Evolutionary conservation across 2,888 invertebrate genomes (phyloP).

Genomic region (Napeogenes sylphis): DNA sequence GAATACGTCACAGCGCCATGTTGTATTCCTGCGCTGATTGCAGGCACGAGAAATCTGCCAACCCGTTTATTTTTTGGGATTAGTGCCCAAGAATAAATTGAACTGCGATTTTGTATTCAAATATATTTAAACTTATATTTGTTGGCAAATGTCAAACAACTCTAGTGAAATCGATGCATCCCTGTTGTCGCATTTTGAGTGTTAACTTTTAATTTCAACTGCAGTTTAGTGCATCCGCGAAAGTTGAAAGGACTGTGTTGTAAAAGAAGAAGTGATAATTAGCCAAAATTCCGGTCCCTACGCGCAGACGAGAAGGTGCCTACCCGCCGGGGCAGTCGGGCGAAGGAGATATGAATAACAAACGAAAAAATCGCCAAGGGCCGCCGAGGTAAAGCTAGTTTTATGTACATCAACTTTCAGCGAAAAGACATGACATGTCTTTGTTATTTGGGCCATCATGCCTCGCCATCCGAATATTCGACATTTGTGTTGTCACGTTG

Average conservation of each 20-base stretch:
- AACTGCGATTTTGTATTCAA: slow-evolving; percentile 76
- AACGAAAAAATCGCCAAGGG: slow-evolving; percentile 90
- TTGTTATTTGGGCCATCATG: slow-evolving; percentile 62
- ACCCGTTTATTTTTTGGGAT: slow-evolving; percentile 77
- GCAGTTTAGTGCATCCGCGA: slow-evolving; percentile 78
- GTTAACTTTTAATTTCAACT: slow-evolving; percentile 74
- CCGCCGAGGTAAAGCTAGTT: slow-evolving; percentile 80
- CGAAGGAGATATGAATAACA: slow-evolving; percentile 85
- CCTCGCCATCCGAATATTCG: slow-evolving; percentile 53
- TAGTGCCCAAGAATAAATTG: slow-evolving; percentile 73
- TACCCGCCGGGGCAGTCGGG: slow-evolving; percentile 82
- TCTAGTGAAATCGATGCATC: slow-evolving; percentile 72
- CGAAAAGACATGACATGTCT: slow-evolving; percentile 64
- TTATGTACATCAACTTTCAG: slow-evolving; percentile 54
- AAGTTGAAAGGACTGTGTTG: slow-evolving; percentile 79
- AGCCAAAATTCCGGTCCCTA: slow-evolving; percentile 91
- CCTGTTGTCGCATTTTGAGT: slow-evolving; percentile 72
- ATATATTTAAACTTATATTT: slow-evolving; percentile 75
- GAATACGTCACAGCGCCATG: slow-evolving; percentile 78
- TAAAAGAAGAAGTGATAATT: slow-evolving; percentile 77
- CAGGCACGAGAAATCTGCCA: slow-evolving; percentile 78
- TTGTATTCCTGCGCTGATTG: slow-evolving; percentile 79
- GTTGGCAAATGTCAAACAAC: slow-evolving; percentile 73
- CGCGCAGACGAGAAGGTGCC: slow-evolving; percentile 88
- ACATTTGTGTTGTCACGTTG: slow-evolving; percentile 52